Base-by-base conservation (phyloP, 2,113 vertebrate genomes). In the Spermophilus dauricus region DNA sequence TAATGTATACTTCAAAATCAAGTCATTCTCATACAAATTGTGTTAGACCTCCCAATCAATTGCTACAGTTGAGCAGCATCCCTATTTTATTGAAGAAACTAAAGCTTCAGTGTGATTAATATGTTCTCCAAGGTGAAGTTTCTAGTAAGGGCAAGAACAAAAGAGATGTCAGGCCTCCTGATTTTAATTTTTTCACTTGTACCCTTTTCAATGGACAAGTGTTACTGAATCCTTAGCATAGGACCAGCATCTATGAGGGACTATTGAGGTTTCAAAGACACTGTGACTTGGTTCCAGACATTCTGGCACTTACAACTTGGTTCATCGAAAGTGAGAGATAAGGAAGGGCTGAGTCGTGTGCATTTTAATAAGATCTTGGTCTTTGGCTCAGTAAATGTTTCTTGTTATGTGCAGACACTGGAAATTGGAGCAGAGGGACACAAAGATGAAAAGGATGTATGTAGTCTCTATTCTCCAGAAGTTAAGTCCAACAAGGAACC, bases 1-100 rank as follows among this genome's bases (percentile, higher is more conserved):
- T 75, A 65, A 61, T 16, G 8, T 89, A 65, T 39, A 93, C 65
- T 91, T 83, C 48, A 51, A 42, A 96, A 85, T 89, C n/a, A 90
- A 90, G 32, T 94, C 20, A 70, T 92, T 87, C 83, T 56, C 65
- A 53, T 39, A 94, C 16, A 48, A 92, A 92, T 90, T 26, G 14
- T 37, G 53, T 84, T 86, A 73, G 58, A 63, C 76, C 26, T 80
- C 17, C 45, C 22, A 45, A 65, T 34, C 37, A 11, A 22, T 53
- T 37, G 53, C 65, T 39, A 28, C 32, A 86, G 82, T 8, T 37
- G 80, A 94, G 65, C 45, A 34, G 70, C 20, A 20, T 4, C 17
- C 63, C 22, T n/a, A 58, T 45, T 82, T 96, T 81, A 84, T 11
- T 63, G 70, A 92, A 61, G 65, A 86, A 90, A 91, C 26, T 28